Evolutionary conservation across 2,797 vertebrate species (phyloP), one percentile per base, ranked within the genome.

Genomic region (Microctenopoma stevenorrisi): DNA sequence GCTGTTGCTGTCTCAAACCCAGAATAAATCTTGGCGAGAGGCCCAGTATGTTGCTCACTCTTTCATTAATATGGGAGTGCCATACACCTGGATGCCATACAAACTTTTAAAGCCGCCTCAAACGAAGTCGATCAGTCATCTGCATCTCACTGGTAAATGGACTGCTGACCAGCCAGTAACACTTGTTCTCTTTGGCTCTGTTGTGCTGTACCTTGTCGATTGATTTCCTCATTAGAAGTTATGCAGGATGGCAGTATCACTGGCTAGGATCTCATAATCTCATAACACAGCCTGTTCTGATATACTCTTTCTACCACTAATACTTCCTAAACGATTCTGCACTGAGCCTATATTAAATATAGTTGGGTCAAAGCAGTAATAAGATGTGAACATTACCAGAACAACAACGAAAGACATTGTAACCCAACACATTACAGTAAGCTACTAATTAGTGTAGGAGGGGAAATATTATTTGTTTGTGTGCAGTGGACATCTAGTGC

Each of bases 41-140:
- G 83, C 81, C 88, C 84, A 65, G 72, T 64, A 25, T 76, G 71
- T 69, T 68, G 68, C 72, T 81, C 79, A 76, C 66, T 58, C 72
- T 76, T 79, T 85, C 84, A 91, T 88, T 92, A 86, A 91, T 83
- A 83, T 74, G 76, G 70, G 62, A 67, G 64, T 68, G 66, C 38
- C 74, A 65, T 83, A 74, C 73, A 89, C 71, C 79, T 85, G 72
- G 69, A 65, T 46, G 68, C 60, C 76, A 72, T 64, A 86, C 67
- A 71, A 68, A 83, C 76, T 63, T 68, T 62, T 55, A 18, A 77
- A 67, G 58, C 47, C 37, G 58, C 46, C 48, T 64, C 48, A 64
- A 69, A 80, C 49, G 18, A 76, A 81, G 35, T 56, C 6, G 65
- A 78, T 86, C 61, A 71, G 35, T 84, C 66, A 48, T 38, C 30